phyloP scores from a whole-genome alignment of 2,888 invertebrate genomes.

The Baronia brevicornis region DNA sequence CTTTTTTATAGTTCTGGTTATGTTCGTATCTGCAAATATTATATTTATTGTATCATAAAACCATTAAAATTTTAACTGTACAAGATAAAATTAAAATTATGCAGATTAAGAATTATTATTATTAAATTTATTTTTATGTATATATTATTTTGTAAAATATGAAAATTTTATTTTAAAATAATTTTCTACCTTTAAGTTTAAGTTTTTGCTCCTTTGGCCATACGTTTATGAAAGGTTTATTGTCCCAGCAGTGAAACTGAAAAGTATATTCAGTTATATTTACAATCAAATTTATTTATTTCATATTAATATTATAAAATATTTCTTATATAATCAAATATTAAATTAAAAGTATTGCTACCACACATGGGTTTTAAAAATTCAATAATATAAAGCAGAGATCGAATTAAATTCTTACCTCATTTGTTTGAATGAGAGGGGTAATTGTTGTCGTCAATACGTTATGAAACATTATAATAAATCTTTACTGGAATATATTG shows the following conservation, averaged over 20 bases:
- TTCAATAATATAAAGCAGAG: conserved; percentile 4
- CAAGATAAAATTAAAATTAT: too few species aligned
- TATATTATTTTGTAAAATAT: not conserved
- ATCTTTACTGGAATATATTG: conserved; percentile 4
- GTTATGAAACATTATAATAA: conserved; percentile 40
- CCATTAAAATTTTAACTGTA: too few species aligned
- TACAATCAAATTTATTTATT: conserved; percentile 3
- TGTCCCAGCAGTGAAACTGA: conserved; percentile 44
- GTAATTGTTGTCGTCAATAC: conserved; percentile 34
- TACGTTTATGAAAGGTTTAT: conserved; percentile 36
- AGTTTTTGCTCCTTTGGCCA: conserved; percentile 32
- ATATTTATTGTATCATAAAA: not conserved
- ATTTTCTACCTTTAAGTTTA: conserved; percentile 29
- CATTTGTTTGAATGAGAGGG: conserved; percentile 35
- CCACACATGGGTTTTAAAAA: conserved; percentile 1
- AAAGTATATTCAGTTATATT: conserved; percentile 16
- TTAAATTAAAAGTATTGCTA: too few species aligned
- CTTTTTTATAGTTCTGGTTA: conserved; percentile 39
- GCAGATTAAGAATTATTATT: not conserved
- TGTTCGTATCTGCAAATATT: conserved; percentile 23
- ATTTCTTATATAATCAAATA: too few species aligned
- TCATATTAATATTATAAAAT: not conserved
- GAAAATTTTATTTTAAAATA: not conserved
- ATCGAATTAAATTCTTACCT: conserved; percentile 35
- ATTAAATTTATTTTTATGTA: not conserved